Evolutionary conservation across 2,797 vertebrate genomes (phyloP).

Genomic region (Staurois parvus): DNA sequence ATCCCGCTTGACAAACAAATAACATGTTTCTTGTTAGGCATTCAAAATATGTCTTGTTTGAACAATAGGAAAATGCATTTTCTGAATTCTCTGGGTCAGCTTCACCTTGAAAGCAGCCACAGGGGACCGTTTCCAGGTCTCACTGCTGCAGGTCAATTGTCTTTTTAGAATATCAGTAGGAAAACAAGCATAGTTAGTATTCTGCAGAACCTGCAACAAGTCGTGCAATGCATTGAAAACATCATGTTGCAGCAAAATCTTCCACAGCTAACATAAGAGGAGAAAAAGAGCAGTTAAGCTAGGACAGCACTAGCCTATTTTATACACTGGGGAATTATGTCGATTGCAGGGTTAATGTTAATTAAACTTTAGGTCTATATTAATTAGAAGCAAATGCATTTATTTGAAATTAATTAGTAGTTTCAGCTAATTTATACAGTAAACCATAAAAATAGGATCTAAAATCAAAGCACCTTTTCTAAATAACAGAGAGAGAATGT

Average conservation of each 20-base stretch:
- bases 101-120: slow-evolving; percentile 54
- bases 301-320: background rate
- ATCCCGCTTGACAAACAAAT: slow-evolving; percentile 44
- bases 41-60: slow-evolving; percentile 23
- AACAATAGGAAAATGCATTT: slow-evolving; percentile 39
- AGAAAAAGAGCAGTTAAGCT: background rate
- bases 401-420: background rate
- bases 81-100: slow-evolving; percentile 39
- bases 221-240: slow-evolving; percentile 56
- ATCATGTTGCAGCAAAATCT: slow-evolving; percentile 50
- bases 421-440: background rate
- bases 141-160: slow-evolving; percentile 61
- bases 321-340: slow-evolving; percentile 4
- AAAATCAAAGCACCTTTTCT: background rate
- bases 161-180: slow-evolving; percentile 46
- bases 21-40: slow-evolving; percentile 4
- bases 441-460: background rate
- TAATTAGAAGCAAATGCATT: background rate
- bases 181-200: slow-evolving; percentile 53
- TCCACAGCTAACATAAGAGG: background rate
- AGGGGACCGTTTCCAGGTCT: slow-evolving; percentile 50
- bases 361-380: slow-evolving; percentile 18
- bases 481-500: background rate
- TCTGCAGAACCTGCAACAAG: slow-evolving; percentile 55
- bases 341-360: slow-evolving; percentile 13